Evolutionary conservation across 2,113 vertebrate genomes (phyloP).

Genomic region (Atherinomorus stipes): DNA sequence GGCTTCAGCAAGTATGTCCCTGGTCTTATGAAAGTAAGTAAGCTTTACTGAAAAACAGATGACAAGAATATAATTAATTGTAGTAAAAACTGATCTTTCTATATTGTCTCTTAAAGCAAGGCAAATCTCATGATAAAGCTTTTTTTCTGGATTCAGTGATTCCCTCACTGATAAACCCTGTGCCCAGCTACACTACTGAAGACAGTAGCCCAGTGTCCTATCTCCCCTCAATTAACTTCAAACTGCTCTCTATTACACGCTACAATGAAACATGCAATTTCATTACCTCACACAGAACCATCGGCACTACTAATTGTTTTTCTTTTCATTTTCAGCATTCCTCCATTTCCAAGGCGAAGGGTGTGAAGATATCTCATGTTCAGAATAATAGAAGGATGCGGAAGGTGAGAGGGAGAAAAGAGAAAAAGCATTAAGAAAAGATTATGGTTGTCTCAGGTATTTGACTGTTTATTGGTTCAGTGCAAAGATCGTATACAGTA

Average conservation of each 20-base stretch:
- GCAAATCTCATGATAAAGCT: constrained; percentile 70
- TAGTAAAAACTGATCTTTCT: constrained; percentile 62
- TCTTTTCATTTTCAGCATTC: constrained; percentile 69
- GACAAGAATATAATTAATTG: constrained; percentile 73
- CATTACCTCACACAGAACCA: constrained; percentile 77
- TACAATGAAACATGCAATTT: constrained; percentile 78
- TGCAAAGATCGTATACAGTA: constrained; percentile 15
- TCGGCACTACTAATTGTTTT: constrained; percentile 76
- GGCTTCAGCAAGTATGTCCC: constrained; percentile 3
- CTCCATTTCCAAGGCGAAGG: constrained; percentile 45
- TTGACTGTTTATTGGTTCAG: constrained; percentile 55
- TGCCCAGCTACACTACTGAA: constrained; percentile 45
- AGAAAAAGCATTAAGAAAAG: constrained; percentile 9
- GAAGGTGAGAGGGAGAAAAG: constrained; percentile 4
- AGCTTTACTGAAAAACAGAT: constrained; percentile 49
- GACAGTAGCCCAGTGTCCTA: constrained; percentile 74
- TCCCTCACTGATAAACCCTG: constrained; percentile 64
- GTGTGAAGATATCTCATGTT: constrained; percentile 50
- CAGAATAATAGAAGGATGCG: constrained; percentile 37
- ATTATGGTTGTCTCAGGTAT: constrained; percentile 22
- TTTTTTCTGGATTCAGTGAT: constrained; percentile 69
- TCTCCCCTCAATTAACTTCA: constrained; percentile 84
- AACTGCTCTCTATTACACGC: constrained; percentile 83
- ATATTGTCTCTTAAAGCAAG: constrained; percentile 61
- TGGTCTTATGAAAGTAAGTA: constrained; percentile 23